Base-by-base conservation (phyloP, 2,797 vertebrate species). In the Liparis tanakae region DNA sequence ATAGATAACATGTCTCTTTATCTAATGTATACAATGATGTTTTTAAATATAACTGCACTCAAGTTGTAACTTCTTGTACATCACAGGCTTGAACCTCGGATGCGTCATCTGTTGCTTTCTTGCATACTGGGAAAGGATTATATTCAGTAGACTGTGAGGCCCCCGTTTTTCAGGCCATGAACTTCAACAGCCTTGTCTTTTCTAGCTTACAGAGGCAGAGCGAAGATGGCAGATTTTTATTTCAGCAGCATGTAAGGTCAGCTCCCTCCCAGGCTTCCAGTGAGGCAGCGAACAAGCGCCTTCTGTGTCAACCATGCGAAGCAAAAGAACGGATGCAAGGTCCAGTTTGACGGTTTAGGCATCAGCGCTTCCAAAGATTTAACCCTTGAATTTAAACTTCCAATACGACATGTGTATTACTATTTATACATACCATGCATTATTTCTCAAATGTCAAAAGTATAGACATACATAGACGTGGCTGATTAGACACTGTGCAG, bases 181-280 rank as follows among this genome's bases (percentile, higher is more conserved):
- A 57, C 64, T 72, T 39, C 60, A 83, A 51, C 50, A 61, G 39
- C 12, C 58, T n/a, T 63, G 51, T 48, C 41, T 66, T 43, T 51
- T 70, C 25, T 25, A 62, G 58, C n/a, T 76, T 50, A 72, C 33
- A 44, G 54, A 61, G 58, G 72, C 33, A 75, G 78, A 62, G 60
- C 10, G 18, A 75, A 78, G 51, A 67, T 37, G 20, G 14, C 43
- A 55, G 57, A 74, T 82, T 88, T 80, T 76, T n/a, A 83, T 92
- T 93, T 93, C 93, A 93, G 93, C 86, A 93, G 91, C 81, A 81
- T 53, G 57, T 20, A 53, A 53, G 88, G 89, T 93, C 92, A 94
- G 93, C 87, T 93, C 92, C 87, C 71, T 85, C 74, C 59, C 63
- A 78, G 76, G 48, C 82, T 57, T 60, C 74, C 41, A 78, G 54